Evolutionary conservation across 2,113 vertebrate species (phyloP).

Genomic region (Sterna hirundo): DNA sequence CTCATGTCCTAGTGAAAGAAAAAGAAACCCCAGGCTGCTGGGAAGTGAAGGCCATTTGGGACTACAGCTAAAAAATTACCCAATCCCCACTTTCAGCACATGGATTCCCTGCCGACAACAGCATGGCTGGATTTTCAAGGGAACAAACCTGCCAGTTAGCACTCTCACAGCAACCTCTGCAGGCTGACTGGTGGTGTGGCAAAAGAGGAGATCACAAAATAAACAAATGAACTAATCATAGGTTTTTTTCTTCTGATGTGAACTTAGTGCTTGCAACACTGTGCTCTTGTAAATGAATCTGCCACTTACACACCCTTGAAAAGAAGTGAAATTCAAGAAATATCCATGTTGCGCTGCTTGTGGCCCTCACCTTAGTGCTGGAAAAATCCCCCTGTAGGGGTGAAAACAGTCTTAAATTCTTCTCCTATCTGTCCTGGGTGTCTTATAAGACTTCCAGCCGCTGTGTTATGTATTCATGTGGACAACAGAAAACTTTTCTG

Average conservation of each 20-base stretch:
- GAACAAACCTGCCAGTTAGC: background rate
- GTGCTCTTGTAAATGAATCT: background rate
- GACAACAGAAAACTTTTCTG: background rate
- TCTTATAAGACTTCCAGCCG: background rate
- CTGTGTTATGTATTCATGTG: background rate
- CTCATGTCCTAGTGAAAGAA: background rate
- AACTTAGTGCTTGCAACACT: background rate
- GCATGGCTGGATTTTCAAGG: background rate
- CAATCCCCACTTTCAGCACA: background rate
- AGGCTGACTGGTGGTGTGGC: background rate
- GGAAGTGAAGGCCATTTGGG: background rate
- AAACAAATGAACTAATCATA: background rate
- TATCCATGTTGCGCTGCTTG: background rate
- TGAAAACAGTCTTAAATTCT: background rate
- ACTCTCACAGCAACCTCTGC: background rate
- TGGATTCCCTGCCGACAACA: rapidly evolving
- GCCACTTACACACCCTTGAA: background rate
- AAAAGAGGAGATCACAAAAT: background rate
- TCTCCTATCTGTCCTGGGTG: background rate
- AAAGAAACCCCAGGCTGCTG: background rate
- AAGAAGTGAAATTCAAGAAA: background rate
- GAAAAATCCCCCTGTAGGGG: background rate
- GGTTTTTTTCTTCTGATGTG: background rate
- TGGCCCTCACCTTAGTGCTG: background rate
- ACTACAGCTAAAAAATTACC: background rate